phyloP scores from a whole-genome alignment of 92 coral and sea anemone species.

The Actinernus sp. region DNA sequence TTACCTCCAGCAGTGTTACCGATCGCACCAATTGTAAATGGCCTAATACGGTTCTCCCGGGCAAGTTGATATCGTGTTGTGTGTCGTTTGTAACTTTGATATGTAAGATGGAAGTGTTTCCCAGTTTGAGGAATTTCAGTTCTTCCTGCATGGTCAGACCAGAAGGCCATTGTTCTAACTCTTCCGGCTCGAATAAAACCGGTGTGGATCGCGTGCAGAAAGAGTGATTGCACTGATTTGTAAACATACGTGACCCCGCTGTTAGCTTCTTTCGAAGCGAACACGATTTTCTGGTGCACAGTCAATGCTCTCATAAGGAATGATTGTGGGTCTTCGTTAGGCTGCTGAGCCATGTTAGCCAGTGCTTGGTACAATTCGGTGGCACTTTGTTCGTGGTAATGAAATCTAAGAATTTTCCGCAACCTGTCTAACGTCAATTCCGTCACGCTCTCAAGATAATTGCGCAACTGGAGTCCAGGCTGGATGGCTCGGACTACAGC shows the following conservation, averaged over 20 bases:
- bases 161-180: too few relatives aligned
- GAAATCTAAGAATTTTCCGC: conserved; percentile 58
- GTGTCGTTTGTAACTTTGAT: too few relatives aligned
- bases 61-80: too few relatives aligned
- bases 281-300: conserved; percentile 45
- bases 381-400: conserved; percentile 61
- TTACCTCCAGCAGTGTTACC: too few relatives aligned
- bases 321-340: conserved; percentile 60
- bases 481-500: conserved; percentile 56
- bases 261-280: conserved; percentile 46
- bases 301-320: conserved; percentile 70
- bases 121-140: conserved; percentile 17
- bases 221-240: conserved; percentile 52
- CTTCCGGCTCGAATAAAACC: too few relatives aligned
- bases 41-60: too few relatives aligned
- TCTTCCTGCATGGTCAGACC: conserved; percentile 48
- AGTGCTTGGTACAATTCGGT: too few relatives aligned
- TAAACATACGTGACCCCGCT: conserved; percentile 54
- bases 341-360: conserved; percentile 49
- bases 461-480: conserved; percentile 56
- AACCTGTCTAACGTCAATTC: conserved; percentile 42
- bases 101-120: background rate
- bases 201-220: conserved; percentile 71
- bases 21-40: background rate
- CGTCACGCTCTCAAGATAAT: conserved; percentile 50